Evolutionary conservation across 1,140 invertebrate species (phyloP).

Genomic region (Sycophaga agraensis): DNA sequence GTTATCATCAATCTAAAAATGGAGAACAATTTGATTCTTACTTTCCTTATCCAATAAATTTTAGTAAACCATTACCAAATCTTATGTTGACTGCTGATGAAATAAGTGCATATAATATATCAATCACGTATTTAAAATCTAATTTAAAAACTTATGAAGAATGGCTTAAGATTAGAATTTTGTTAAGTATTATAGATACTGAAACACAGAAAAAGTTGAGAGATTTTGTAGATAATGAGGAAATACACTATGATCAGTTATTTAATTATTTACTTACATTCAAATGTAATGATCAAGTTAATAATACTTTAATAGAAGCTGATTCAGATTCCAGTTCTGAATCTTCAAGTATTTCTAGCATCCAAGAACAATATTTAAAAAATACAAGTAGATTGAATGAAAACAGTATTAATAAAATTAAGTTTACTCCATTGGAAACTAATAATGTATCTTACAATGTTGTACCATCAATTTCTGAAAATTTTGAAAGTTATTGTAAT

Average conservation of each 20-base stretch:
- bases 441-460: constrained; percentile 6
- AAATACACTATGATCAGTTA: constrained; percentile 20
- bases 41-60: constrained; percentile 44
- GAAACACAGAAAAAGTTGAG: constrained; percentile 17
- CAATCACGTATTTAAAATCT: constrained; percentile 37
- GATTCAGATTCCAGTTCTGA: not conserved
- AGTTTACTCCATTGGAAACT: constrained; percentile 6
- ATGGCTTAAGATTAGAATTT: constrained; percentile 25
- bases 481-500: not conserved
- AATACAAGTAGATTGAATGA: not conserved
- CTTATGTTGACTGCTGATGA: constrained; percentile 42
- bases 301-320: too few species aligned
- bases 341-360: not conserved
- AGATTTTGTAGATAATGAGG: constrained; percentile 10
- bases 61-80: constrained; percentile 35
- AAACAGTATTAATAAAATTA: not conserved
- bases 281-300: too few species aligned
- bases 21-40: constrained; percentile 33
- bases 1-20: constrained; percentile 25
- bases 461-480: too few species aligned
- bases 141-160: constrained; percentile 28
- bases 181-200: constrained; percentile 27
- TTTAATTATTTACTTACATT: too few species aligned
- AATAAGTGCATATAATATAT: constrained; percentile 36
- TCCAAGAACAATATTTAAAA: not conserved